Percentiles rank a stretch among this genome's conserved stretches.
Conservation (phyloP, 2,888 invertebrate genomes). For the Pristionchus maxplancki region DNA sequence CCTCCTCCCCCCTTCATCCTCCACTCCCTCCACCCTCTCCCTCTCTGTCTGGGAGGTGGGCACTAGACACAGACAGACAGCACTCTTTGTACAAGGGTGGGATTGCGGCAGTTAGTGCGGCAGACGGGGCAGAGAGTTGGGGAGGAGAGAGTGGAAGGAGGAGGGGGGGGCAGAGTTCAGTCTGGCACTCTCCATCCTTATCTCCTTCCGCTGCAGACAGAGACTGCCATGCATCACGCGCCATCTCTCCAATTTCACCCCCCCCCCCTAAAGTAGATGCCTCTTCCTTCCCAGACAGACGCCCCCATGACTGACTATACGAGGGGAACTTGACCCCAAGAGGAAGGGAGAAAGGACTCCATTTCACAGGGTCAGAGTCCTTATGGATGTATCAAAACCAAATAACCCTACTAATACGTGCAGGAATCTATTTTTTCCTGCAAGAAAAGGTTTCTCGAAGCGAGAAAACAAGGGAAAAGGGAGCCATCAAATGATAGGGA, state of each 20-base stretch:
- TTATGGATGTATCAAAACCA: no score
- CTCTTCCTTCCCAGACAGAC: not conserved
- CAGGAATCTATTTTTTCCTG: not conserved
- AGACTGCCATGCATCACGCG: not conserved
- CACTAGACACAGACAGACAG: not conserved
- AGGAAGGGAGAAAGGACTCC: not conserved
- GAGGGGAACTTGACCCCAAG: not conserved
- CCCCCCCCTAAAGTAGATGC: not conserved
- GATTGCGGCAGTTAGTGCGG: not conserved
- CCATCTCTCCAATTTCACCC: not conserved
- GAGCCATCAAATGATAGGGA: not conserved
- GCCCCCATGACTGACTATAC: not conserved
- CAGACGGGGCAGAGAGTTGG: not conserved
- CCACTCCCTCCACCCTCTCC: not conserved
- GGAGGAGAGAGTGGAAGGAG: not conserved
- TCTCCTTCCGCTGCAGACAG: not conserved
- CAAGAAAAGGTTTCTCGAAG: not conserved
- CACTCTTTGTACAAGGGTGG: constrained; percentile 33
- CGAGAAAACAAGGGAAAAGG: not conserved
- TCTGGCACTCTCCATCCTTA: not conserved
- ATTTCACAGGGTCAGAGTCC: not conserved
- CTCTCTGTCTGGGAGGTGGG: constrained; percentile 19
- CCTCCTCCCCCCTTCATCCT: not conserved
- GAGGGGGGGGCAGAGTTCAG: not conserved
- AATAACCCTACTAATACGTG: no score